Evolutionary conservation across 1,140 invertebrate species (phyloP), one percentile per base, ranked within the genome.

Genomic region (Mercenaria mercenaria): DNA sequence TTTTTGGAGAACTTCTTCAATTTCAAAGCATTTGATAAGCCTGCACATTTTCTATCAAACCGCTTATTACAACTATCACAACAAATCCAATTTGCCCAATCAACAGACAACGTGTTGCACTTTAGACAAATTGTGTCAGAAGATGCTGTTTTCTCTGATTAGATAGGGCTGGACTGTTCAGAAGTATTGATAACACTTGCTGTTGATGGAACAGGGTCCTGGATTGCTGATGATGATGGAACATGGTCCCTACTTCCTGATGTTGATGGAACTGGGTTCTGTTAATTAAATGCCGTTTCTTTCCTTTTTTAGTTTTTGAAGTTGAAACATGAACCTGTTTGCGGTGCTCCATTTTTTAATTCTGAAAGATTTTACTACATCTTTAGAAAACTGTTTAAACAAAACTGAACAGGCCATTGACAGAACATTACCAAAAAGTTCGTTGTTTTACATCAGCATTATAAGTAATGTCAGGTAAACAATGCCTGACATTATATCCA

Each of bases 321-420:
- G 77, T 67, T 64, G 81, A 37, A 67, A 83, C 39, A n/a, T 43
- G 56, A 29, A 83, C 29, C 61, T 83, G 81, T 83, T 83, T 83
- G 23, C 81, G 29, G 81, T 83, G 81, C 41, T 83, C 81, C 23
- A 83, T 39, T 39, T 83, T 41, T 67, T 18, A 67, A 67, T 83
- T 11, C 39, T 47, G 23, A 61, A 67, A 6, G 29, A 83, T 2
- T 39, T 67, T 1, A 67, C 61, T 13, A 83, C 23, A 67, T 83
- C 81, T 67, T 67, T 83, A 41, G 81, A 83, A 67, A 83, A 83
- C 39, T 83, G 81, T 67, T 83, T 83, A n/a, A 67, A 83, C 39
- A 83, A 37, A 64, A 83, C 61, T 67, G 81, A 34, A 23, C 8
- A 39, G 32, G 23, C 56, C 13, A 64, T 64, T 37, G 15, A 29